These are phyloP conservation scores for Saccostrea cuccullata DNA, from an alignment of 1,140 invertebrate genomes.

Conservation along the genomic window DNA sequence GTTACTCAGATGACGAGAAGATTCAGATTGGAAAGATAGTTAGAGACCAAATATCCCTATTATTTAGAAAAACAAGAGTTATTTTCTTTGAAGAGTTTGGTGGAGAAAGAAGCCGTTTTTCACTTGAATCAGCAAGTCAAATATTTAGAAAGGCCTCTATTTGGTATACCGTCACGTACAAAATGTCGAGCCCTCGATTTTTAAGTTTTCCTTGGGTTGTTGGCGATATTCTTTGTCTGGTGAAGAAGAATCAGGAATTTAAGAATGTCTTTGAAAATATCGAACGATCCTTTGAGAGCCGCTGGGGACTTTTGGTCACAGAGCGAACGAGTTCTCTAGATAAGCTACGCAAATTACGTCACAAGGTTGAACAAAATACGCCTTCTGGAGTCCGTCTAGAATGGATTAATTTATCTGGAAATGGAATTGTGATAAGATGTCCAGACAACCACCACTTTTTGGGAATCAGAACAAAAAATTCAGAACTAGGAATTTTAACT, in stretches of 20 bases:
- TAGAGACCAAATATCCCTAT: not conserved
- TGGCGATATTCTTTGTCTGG: not conserved
- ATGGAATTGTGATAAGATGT: not conserved
- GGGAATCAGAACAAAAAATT: not conserved
- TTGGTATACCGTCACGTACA: constrained; percentile 36
- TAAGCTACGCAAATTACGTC: not conserved
- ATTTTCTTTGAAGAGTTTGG: constrained; percentile 45
- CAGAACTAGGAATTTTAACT: not conserved
- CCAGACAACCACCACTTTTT: not conserved
- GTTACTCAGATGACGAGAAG: constrained; percentile 39
- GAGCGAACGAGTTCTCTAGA: not conserved
- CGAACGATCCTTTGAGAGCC: not conserved
- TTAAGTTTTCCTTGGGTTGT: constrained; percentile 45
- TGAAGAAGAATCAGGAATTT: not conserved
- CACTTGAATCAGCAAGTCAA: not conserved
- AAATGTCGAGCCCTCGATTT: not conserved
- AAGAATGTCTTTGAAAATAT: not conserved
- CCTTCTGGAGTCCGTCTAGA: not conserved
- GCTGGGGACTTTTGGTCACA: not conserved
- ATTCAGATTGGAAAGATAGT: constrained; percentile 30
- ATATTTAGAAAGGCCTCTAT: constrained; percentile 28
- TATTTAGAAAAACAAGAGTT: not conserved
- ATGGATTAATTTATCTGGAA: not conserved
- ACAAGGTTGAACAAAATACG: not conserved
- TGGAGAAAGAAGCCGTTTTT: not conserved